Conservation (phyloP, 2,113 vertebrate genomes). For the Brachyhypopomus occidentalis region DNA sequence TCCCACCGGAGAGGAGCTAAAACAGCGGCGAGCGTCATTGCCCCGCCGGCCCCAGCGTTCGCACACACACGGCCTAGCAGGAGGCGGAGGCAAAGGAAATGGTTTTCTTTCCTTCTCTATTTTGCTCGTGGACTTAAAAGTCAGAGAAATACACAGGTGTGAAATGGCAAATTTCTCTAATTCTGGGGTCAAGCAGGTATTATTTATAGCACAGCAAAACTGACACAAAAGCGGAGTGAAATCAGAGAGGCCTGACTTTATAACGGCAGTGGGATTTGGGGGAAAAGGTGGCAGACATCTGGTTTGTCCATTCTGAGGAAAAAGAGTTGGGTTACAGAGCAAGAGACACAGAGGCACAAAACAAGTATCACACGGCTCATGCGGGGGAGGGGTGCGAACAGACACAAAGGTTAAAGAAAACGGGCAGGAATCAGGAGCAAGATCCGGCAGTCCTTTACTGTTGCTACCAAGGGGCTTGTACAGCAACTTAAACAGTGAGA, state of each 20-base stretch:
- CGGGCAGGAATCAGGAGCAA: background rate
- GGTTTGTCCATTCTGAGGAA: conserved; percentile 48
- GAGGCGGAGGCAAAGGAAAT: background rate
- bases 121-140: conserved; percentile 1
- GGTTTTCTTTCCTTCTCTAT: background rate
- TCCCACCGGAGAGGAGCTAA: conserved; percentile 24
- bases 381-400: background rate
- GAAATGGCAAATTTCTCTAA: conserved; percentile 48
- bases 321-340: conserved; percentile 13
- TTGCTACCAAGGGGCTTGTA: background rate
- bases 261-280: conserved; percentile 29
- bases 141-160: conserved; percentile 22
- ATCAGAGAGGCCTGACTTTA: conserved; percentile 32
- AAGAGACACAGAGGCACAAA: conserved; percentile 4
- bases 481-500: background rate
- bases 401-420: background rate
- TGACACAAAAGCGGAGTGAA: conserved; percentile 55
- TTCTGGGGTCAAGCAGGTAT: conserved; percentile 38
- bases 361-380: conserved; percentile 13
- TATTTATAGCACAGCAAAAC: conserved; percentile 39
- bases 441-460: background rate
- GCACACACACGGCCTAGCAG: background rate
- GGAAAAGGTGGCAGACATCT: conserved; percentile 46
- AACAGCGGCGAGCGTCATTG: too few relatives aligned
- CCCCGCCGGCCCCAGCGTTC: background rate